phyloP scores from a whole-genome alignment of 2,113 vertebrate genomes.

The Labeo catla region DNA sequence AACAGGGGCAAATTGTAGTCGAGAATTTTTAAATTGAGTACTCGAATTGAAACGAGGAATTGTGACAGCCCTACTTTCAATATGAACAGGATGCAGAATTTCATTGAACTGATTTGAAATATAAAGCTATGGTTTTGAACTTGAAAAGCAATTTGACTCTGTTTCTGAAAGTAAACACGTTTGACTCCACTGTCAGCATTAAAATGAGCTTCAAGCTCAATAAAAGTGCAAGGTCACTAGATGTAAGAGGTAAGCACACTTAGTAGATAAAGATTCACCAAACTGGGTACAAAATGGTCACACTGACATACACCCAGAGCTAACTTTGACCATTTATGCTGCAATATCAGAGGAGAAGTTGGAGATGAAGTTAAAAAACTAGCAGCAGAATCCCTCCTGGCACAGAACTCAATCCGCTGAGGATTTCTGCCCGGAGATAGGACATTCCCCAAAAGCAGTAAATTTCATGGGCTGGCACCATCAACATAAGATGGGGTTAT shows the following conservation, averaged over 20 bases:
- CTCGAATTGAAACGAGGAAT: too few species aligned
- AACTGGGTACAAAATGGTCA: background rate
- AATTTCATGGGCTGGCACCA: constrained; percentile 57
- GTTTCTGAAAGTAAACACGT: background rate
- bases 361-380: constrained; percentile 4
- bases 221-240: background rate
- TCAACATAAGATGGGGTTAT: constrained; percentile 58
- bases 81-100: too few species aligned
- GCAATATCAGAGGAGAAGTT: constrained; percentile 10
- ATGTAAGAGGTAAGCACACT: background rate
- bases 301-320: background rate
- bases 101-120: too few species aligned
- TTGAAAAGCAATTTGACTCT: background rate
- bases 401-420: constrained; percentile 33
- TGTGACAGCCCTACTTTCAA: too few species aligned
- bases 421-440: constrained; percentile 60
- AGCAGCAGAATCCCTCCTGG: constrained; percentile 22
- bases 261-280: background rate
- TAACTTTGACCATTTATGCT: background rate
- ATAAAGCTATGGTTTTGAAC: too few species aligned
- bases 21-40: too few species aligned
- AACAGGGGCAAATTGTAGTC: too few species aligned
- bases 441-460: constrained; percentile 54
- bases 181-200: background rate
- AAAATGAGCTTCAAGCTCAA: background rate